Conservation (phyloP, 2,113 vertebrate species). For the Perca schrenkii region DNA sequence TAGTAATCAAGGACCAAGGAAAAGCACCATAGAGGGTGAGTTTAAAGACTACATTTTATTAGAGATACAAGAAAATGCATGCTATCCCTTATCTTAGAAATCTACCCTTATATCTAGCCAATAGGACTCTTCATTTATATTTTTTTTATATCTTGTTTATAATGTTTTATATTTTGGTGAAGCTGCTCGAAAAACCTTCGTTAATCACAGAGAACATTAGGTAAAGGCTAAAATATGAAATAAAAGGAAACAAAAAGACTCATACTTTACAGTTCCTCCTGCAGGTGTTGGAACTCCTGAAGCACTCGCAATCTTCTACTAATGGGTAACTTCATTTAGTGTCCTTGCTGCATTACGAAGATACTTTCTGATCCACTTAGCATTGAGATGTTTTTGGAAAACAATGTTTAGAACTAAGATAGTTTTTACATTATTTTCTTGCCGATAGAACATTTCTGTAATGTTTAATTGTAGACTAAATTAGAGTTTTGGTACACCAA, state of each 20-base stretch:
- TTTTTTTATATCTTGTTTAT: background rate
- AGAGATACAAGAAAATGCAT: background rate
- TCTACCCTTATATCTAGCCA: too few species aligned
- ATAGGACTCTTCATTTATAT: background rate
- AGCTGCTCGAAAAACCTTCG: background rate
- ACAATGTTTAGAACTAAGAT: background rate
- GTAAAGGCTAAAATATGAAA: background rate
- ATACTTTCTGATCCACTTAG: background rate
- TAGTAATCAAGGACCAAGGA: background rate
- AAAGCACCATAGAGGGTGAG: background rate
- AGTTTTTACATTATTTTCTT: background rate
- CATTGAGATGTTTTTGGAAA: slow-evolving; percentile 8
- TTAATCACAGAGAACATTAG: background rate
- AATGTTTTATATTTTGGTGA: background rate
- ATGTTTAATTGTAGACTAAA: background rate
- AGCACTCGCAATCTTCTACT: background rate
- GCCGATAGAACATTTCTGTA: background rate
- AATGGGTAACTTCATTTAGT: background rate
- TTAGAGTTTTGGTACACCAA: background rate
- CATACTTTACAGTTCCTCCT: background rate
- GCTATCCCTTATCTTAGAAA: background rate
- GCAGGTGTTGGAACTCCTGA: background rate
- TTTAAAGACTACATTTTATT: background rate
- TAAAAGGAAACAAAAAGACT: background rate
- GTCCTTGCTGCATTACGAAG: background rate